Conservation (phyloP, 1,140 invertebrate genomes). For the Bombus huntii region DNA sequence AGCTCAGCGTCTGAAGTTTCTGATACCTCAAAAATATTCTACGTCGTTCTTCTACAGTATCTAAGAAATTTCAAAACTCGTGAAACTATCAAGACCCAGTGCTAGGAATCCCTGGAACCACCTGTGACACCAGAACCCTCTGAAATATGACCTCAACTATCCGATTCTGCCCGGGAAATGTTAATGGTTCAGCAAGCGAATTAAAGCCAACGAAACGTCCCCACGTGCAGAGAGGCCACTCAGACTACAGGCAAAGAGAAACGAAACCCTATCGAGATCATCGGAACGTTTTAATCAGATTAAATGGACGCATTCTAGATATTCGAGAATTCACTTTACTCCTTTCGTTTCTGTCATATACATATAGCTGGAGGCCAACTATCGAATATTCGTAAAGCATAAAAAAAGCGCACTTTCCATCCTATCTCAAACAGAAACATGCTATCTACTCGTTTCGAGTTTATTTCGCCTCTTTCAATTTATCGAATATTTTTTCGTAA, state of each 20-base stretch:
- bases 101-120: neutral
- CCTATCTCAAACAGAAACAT: neutral
- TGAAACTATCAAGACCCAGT: too few relatives aligned
- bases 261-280: neutral
- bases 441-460: neutral
- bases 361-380: neutral
- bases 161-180: neutral
- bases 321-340: neutral
- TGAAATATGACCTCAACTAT: neutral
- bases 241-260: neutral
- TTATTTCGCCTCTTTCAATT: neutral
- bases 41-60: too few relatives aligned
- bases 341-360: neutral
- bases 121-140: constrained; percentile 4
- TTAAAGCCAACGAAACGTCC: neutral
- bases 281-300: neutral
- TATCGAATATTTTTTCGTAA: neutral
- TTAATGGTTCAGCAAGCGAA: neutral
- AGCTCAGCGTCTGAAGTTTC: neutral
- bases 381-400: constrained; percentile 5
- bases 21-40: neutral
- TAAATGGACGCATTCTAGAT: neutral
- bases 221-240: too few relatives aligned
- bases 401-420: too few relatives aligned
- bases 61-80: neutral